A percentile compares a stretch with the other conserved stretches of the same genome.
Evolutionary conservation across 53 echinoderm and acorn worm species (phyloP).

Genomic region (Arbacia lixula): DNA sequence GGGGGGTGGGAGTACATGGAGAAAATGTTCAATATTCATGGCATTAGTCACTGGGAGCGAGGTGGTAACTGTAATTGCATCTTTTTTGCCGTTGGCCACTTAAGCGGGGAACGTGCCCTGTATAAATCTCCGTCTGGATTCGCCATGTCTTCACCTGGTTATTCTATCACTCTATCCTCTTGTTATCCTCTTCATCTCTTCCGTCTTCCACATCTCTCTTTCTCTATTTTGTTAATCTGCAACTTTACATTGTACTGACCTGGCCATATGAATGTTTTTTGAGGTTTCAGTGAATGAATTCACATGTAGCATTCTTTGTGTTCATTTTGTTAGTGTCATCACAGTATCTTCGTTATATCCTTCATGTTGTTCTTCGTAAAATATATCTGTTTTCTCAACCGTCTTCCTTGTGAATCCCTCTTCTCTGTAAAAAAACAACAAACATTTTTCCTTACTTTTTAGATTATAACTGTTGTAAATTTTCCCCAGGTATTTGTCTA

Average conservation of each 20-base stretch:
- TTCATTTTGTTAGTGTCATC: too few species aligned
- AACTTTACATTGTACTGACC: background rate
- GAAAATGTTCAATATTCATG: constrained; percentile 55
- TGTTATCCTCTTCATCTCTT: background rate
- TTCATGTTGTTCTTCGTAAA: background rate
- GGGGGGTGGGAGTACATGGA: constrained; percentile 2
- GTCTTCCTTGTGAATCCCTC: too few species aligned
- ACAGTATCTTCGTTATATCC: background rate
- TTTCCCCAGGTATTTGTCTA: too few species aligned
- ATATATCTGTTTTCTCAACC: too few species aligned
- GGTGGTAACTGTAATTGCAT: constrained; percentile 45
- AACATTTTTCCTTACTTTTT: too few species aligned
- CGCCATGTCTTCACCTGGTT: background rate
- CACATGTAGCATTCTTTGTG: too few species aligned
- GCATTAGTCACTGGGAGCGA: constrained; percentile 45
- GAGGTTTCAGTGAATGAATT: too few species aligned
- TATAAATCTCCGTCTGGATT: background rate
- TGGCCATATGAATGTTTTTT: too few species aligned
- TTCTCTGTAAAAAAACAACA: too few species aligned
- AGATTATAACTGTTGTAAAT: too few species aligned
- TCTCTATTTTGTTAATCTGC: background rate
- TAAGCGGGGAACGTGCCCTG: constrained; percentile 44
- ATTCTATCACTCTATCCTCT: background rate
- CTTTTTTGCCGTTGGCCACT: constrained; percentile 41
- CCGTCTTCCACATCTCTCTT: background rate